phyloP scores from a whole-genome alignment of 2,113 vertebrate species.

The Dasyurus viverrinus region DNA sequence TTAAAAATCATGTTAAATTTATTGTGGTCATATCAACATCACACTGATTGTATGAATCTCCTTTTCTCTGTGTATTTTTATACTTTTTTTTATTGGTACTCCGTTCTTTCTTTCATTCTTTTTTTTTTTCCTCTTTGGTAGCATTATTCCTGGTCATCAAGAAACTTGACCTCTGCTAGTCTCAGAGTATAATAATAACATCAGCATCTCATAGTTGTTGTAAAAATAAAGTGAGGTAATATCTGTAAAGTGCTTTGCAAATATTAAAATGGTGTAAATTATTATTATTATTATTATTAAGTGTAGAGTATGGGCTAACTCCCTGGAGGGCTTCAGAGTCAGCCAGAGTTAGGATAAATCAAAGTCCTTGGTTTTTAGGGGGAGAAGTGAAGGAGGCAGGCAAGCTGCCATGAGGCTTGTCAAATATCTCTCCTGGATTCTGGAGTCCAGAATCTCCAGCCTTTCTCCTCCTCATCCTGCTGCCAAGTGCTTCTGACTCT shows the following conservation, averaged over 20 bases:
- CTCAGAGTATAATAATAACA: not conserved
- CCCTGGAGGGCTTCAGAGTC: too few relatives aligned
- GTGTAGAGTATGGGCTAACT: too few relatives aligned
- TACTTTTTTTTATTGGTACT: not conserved
- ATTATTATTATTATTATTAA: not conserved
- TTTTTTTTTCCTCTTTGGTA: not conserved
- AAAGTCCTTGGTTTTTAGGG: too few relatives aligned
- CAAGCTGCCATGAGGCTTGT: too few relatives aligned
- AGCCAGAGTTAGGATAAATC: too few relatives aligned
- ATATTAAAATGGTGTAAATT: not conserved
- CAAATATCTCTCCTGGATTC: too few relatives aligned
- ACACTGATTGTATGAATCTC: not conserved
- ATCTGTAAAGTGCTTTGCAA: not conserved
- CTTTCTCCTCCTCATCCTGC: too few relatives aligned
- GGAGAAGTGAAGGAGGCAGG: too few relatives aligned
- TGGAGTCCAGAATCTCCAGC: too few relatives aligned
- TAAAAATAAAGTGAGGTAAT: not conserved
- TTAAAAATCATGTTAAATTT: not conserved
- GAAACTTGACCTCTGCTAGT: not conserved
- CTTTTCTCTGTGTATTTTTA: not conserved
- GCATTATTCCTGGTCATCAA: not conserved
- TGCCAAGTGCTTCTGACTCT: too few relatives aligned
- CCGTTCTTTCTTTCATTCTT: not conserved
- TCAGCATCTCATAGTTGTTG: not conserved
- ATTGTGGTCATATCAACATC: not conserved